A percentile compares a stretch with the other conserved stretches of the same genome.
phyloP scores from a whole-genome alignment of 2,888 invertebrate genomes.

The Zele albiditarsus region DNA sequence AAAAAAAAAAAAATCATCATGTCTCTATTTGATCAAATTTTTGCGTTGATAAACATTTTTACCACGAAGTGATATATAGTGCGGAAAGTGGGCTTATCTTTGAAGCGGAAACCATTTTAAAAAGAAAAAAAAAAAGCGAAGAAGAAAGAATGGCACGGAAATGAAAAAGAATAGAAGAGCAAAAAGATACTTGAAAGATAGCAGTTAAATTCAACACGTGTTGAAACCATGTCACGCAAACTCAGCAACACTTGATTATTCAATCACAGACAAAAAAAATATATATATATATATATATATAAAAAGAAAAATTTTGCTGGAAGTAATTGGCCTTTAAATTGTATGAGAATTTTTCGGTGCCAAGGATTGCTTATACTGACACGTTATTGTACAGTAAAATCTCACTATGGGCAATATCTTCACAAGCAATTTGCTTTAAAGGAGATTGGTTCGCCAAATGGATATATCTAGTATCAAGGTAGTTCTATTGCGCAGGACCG shows the following conservation, averaged over 20 bases:
- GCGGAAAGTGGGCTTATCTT: neutral
- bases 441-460: too few species aligned
- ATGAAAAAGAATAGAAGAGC: neutral
- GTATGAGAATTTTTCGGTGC: too few species aligned
- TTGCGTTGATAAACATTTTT: neutral
- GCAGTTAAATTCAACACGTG: constrained; percentile 25
- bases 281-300: neutral
- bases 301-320: neutral
- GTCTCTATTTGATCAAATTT: neutral
- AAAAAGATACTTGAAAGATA: neutral
- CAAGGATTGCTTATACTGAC: too few species aligned
- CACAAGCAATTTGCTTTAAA: too few species aligned
- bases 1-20: neutral
- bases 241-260: neutral
- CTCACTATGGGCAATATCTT: too few species aligned
- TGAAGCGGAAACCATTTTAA: neutral
- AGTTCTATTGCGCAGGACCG: too few species aligned
- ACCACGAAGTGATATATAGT: neutral
- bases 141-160: neutral
- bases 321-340: neutral
- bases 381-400: too few species aligned
- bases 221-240: constrained; percentile 17
- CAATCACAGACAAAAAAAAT: neutral
- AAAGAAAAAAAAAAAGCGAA: neutral
- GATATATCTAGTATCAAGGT: too few species aligned